Evolutionary conservation across 2,888 invertebrate species (phyloP).

Genomic region (Ophion costatus): DNA sequence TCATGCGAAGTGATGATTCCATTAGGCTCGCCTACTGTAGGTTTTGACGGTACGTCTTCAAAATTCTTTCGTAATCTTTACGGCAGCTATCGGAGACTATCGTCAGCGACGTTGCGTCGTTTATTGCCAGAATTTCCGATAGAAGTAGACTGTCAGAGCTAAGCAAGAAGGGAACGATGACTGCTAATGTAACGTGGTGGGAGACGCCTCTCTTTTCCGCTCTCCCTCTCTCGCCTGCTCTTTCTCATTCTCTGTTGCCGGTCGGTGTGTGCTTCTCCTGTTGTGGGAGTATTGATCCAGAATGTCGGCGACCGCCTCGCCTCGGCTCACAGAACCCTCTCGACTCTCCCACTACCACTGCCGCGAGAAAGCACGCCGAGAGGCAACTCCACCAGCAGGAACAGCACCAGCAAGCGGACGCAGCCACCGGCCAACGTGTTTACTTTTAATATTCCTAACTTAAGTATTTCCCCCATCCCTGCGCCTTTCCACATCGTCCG

Average conservation of each 20-base stretch:
- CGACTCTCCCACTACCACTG: slow-evolving; percentile 69
- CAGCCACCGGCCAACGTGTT: slow-evolving; percentile 65
- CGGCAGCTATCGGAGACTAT: background rate
- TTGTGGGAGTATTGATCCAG: slow-evolving; percentile 82
- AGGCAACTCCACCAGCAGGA: slow-evolving; percentile 45
- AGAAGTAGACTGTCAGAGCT: slow-evolving; percentile 30
- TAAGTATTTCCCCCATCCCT: slow-evolving; percentile 56
- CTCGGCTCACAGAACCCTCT: slow-evolving; percentile 72
- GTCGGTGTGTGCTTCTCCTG: slow-evolving; percentile 47
- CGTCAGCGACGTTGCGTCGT: slow-evolving; percentile 19
- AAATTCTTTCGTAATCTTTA: background rate
- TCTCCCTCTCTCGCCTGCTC: slow-evolving; percentile 12
- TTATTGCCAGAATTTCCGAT: slow-evolving; percentile 32
- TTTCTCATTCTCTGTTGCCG: slow-evolving; percentile 40
- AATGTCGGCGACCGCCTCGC: slow-evolving; percentile 78
- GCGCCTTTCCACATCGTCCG: background rate
- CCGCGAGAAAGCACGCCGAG: slow-evolving; percentile 46
- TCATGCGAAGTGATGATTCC: too few species aligned
- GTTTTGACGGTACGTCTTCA: background rate
- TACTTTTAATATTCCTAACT: slow-evolving; percentile 64
- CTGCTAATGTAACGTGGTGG: slow-evolving; percentile 30
- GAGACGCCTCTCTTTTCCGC: slow-evolving; percentile 19
- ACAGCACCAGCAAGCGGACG: slow-evolving; percentile 47
- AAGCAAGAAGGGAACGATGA: slow-evolving; percentile 46
- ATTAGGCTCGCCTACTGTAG: background rate